These are phyloP conservation scores for Pyrgus malvae DNA, from an alignment of 2,888 invertebrate genomes.

Conservation along the genomic window DNA sequence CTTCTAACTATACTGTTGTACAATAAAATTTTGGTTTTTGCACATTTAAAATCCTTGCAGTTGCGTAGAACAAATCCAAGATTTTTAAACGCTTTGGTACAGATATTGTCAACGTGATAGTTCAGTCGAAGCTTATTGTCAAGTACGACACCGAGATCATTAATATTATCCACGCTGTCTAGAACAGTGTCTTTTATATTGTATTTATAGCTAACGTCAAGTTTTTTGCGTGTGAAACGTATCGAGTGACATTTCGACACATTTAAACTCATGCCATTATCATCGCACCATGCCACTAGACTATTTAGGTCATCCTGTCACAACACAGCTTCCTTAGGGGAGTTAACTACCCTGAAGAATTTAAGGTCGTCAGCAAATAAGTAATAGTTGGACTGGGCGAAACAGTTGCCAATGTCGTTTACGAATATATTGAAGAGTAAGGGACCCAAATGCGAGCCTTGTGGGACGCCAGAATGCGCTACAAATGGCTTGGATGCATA, in stretches of 20 bases:
- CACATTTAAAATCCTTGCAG: neutral
- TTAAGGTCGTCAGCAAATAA: slow-evolving; percentile 7
- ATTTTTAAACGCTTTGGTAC: neutral
- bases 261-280: neutral
- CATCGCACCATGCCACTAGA: neutral
- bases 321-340: neutral
- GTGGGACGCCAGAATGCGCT: slow-evolving; percentile 16
- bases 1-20: neutral
- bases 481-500: neutral
- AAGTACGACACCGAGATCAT: neutral
- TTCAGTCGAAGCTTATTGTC: neutral
- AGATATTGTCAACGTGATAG: neutral
- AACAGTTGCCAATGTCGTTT: slow-evolving; percentile 14
- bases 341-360: neutral
- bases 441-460: slow-evolving; percentile 20
- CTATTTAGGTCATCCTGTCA: neutral
- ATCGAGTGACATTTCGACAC: neutral
- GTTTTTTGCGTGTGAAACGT: neutral
- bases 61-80: neutral
- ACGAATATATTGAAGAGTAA: slow-evolving; percentile 15
- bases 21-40: neutral
- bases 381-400: neutral
- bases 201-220: neutral
- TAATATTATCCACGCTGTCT: neutral
- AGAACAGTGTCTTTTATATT: neutral